phyloP scores from a whole-genome alignment of 64 coral and sea anemone species.

The Pocillopora verrucosa region DNA sequence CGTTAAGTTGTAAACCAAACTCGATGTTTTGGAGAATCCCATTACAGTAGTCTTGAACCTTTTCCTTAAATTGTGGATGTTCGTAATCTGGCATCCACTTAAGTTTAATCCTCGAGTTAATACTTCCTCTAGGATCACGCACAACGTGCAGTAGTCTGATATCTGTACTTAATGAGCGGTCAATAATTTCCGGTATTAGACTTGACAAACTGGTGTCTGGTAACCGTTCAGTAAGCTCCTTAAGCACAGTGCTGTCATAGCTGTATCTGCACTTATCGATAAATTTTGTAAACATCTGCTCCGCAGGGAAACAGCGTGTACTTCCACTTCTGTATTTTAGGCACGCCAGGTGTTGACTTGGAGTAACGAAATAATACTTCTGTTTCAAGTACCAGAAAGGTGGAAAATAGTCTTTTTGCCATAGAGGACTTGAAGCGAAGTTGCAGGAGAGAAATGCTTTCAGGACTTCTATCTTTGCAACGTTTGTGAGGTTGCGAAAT shows the following conservation, averaged over 20 bases:
- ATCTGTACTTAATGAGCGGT: not conserved
- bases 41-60: conserved; percentile 2
- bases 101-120: conserved; percentile 28
- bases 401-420: conserved; percentile 10
- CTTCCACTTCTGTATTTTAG: not conserved
- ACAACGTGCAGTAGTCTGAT: conserved; percentile 24
- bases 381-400: conserved; percentile 14
- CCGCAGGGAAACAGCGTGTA: not conserved
- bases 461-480: conserved; percentile 3
- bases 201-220: conserved; percentile 3
- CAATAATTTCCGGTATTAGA: not conserved
- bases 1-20: conserved; percentile 13
- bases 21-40: not conserved
- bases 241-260: conserved; percentile 12
- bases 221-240: not conserved
- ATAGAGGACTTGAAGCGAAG: not conserved
- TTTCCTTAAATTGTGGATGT: not conserved
- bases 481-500: not conserved
- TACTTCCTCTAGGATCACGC: conserved; percentile 30
- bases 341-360: not conserved
- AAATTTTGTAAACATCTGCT: not conserved
- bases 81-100: conserved; percentile 23
- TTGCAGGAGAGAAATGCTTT: not conserved
- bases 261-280: not conserved
- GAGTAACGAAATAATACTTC: not conserved